Percentiles rank a stretch among this genome's conserved stretches.
Evolutionary conservation across 2,888 invertebrate species (phyloP).

Genomic region (Caenorhabditis becei): DNA sequence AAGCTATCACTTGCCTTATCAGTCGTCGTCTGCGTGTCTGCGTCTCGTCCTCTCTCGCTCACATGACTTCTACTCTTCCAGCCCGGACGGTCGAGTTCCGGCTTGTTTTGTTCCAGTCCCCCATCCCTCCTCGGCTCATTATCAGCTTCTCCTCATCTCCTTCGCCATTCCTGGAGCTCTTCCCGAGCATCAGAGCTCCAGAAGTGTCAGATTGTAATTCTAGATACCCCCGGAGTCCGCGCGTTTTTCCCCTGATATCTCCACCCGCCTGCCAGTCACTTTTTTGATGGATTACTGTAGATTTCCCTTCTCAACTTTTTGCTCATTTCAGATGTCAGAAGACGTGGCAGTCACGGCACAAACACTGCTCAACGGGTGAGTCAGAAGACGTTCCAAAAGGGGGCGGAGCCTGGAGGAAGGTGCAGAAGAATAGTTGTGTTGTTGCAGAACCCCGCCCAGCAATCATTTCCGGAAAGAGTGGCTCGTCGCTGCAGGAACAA

Average conservation of each 20-base stretch:
- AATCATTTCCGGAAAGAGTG: conserved; percentile 55
- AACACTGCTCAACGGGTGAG: conserved; percentile 56
- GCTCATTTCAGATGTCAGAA: conserved; percentile 61
- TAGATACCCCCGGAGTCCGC: conserved; percentile 37
- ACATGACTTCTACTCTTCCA: conserved; percentile 30
- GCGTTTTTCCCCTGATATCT: conserved; percentile 20
- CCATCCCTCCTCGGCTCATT: conserved; percentile 13
- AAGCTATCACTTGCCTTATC: conserved; percentile 35
- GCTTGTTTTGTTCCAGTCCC: background rate
- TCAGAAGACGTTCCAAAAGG: background rate
- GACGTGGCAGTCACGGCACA: conserved; percentile 60
- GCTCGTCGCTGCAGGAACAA: conserved; percentile 45
- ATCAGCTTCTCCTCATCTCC: conserved; percentile 49
- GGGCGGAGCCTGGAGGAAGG: conserved; percentile 29
- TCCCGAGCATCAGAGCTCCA: background rate
- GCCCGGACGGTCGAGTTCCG: background rate
- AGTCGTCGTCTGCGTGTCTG: conserved; percentile 24
- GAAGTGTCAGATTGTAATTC: conserved; percentile 45
- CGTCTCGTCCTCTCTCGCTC: conserved; percentile 31
- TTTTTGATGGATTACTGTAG: conserved; percentile 62
- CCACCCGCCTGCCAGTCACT: conserved; percentile 45
- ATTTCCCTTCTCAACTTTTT: conserved; percentile 11
- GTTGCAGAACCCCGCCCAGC: conserved; percentile 53
- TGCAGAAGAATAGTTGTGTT: background rate
- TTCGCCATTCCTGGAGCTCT: conserved; percentile 2